Base-by-base conservation (phyloP, 2,113 vertebrate species). In the Eubucco bourcierii region DNA sequence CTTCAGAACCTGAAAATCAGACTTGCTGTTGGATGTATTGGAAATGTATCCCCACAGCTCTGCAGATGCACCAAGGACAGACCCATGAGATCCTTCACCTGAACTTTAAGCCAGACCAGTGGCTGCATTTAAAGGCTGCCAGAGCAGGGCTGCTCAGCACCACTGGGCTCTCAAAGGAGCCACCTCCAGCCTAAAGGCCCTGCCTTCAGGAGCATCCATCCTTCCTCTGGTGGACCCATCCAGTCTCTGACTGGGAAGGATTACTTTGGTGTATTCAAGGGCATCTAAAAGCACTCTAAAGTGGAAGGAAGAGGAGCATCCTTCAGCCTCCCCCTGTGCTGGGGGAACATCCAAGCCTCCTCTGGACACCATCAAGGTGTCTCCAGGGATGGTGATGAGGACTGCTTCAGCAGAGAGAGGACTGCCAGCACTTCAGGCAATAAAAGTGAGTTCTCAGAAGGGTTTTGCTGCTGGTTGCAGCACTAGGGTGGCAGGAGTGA, bases 331-430 rank as follows among this genome's bases (percentile, higher is more conserved):
- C 3, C 3, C 2, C 28, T 27, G 53, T 46, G 33, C 83, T 58
- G 52, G 56, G 56, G 44, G 61, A 47, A 4, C 78, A 72, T 76
- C 28, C 33, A 58, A 6, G 25, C 10, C 29, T 41, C 37, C 12
- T 8, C 6, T 80, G 7, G 66, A 67, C 9, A 34, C 64, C 67
- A 14, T 8, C 64, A 39, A 64, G 58, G 47, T 68, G 25, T 31
- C 44, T 60, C 46, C 41, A 12, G 10, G 56, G 65, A 16, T 0
- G 3, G 52, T 0, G 0, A 3, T 17, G 75, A 74, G 37, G 46
- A 39, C 23, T 15, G 23, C 5, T 37, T 9, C 65, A 21, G 84
- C 0, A 0, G 33, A 25, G 50, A 37, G 75, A 15, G 47, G 58
- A 67, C 85, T 72, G 66, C 28, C 11, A 6, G 34, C 31, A 4